phyloP scores from a whole-genome alignment of 2,888 invertebrate genomes.

The Dolomedes plantarius region DNA sequence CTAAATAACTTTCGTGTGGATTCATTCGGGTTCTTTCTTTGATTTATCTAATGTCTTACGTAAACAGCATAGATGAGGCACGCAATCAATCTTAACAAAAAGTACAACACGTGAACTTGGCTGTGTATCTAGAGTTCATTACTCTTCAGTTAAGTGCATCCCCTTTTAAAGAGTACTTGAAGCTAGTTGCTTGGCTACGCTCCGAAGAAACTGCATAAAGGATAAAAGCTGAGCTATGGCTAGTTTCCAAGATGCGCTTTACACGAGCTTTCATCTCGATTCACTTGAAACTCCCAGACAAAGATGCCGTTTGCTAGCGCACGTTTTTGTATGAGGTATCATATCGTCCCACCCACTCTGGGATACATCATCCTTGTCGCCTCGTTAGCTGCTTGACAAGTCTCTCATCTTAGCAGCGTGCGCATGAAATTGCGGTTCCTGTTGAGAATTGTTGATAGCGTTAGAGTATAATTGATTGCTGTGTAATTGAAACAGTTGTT shows the following conservation, averaged over 20 bases:
- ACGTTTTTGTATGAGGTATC: conserved; percentile 16
- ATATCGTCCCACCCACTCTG: conserved; percentile 25
- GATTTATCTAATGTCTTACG: too few relatives aligned
- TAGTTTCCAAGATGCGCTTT: conserved; percentile 30
- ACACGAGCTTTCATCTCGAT: conserved; percentile 22
- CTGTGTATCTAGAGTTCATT: conserved; percentile 7
- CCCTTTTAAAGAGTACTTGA: not conserved
- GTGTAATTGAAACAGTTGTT: not conserved
- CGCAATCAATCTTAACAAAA: not conserved
- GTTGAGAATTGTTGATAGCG: not conserved
- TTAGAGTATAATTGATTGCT: not conserved
- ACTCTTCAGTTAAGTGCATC: conserved; percentile 1
- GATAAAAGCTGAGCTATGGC: conserved; percentile 22
- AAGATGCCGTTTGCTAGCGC: conserved; percentile 22
- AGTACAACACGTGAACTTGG: not conserved
- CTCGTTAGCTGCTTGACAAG: conserved; percentile 49
- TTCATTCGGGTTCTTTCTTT: too few relatives aligned
- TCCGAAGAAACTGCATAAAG: conserved; percentile 9
- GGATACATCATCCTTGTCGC: conserved; percentile 56
- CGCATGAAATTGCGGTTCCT: not conserved
- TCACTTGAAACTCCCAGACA: conserved; percentile 36
- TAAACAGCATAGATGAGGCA: too few relatives aligned
- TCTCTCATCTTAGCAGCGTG: not conserved
- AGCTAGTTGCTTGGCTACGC: conserved; percentile 25
- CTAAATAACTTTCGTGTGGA: too few relatives aligned